Evolutionary conservation across 30 jellyfish, hydroid and myxozoan genomes (phyloP), one percentile per base, ranked within the genome.

Genomic region (Pseudorhiza aurosa): DNA sequence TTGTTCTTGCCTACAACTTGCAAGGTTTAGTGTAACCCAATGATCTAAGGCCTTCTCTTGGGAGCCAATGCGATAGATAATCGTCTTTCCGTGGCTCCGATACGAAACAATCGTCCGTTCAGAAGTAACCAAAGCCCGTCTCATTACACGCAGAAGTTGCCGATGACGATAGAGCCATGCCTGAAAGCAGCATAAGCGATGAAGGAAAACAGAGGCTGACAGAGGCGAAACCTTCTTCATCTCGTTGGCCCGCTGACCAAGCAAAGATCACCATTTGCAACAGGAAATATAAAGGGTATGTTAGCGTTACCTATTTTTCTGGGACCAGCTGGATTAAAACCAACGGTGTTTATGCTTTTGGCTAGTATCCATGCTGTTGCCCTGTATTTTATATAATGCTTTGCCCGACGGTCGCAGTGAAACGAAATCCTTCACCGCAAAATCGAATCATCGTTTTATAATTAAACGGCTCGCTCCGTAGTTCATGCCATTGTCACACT

Each of bases 201-300:
- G 67, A 53, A 19, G 67, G 24, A 19, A 19, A 8, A 8, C 4
- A 18, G 8, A 36, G 5, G 2, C 24, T 53, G 35, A 53, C 60
- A 5, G 19, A 14, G 7, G 19, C 19, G n/a, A 19, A n/a, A 19
- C 67, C 36, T 2, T n/a, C n/a, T n/a, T 53, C 24, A 53, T 53
- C 67, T 15, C 35, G 67, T n/a, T 53, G 67, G 67, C 67, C 67
- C 5, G 67, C 19, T 3, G 24, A 19, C 22, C 67, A 53, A 19
- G 32, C 67, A 8, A 53, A 19, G 2, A 22, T 53, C 22, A 53
- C 67, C 19, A 53, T 53, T n/a, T 53, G 35, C 29, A 53, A 53
- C 19, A 22, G 24, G 67, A 53, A 3, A 7, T 53, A 53, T 22
- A 53, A 53, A 53, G 67, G 67, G 67, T 53, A 14, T 14, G 67